phyloP scores from a whole-genome alignment of 2,888 invertebrate species.

The Cheilosia variabilis region DNA sequence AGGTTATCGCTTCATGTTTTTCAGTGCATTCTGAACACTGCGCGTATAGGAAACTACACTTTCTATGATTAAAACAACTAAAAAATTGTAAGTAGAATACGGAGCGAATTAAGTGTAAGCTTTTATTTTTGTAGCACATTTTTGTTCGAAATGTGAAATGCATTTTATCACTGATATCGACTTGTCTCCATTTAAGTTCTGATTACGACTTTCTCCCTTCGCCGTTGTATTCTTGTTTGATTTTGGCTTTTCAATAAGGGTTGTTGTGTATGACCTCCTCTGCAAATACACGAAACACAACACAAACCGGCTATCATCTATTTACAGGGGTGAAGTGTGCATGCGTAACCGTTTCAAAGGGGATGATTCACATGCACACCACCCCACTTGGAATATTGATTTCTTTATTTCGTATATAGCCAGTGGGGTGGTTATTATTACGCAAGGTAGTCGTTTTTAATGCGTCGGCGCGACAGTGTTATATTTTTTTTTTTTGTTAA shows the following conservation, averaged over 20 bases:
- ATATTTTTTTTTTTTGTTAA: constrained; percentile 1
- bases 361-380: constrained; percentile 41
- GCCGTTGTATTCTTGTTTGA: not conserved
- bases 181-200: constrained; percentile 17
- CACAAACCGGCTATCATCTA: not conserved
- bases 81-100: no score
- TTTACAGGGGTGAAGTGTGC: constrained; percentile 48
- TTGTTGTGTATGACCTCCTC: constrained; percentile 18
- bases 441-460: constrained; percentile 38
- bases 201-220: not conserved
- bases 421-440: constrained; percentile 44
- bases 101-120: no score
- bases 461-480: constrained; percentile 61
- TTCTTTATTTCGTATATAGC: not conserved
- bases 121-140: no score
- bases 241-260: constrained; percentile 18
- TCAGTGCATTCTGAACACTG: no score
- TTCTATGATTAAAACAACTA: no score
- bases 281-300: not conserved
- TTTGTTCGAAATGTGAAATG: not conserved
- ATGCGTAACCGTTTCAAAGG: constrained; percentile 62
- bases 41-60: no score
- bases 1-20: no score
- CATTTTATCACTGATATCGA: constrained; percentile 17
- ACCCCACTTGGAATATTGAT: constrained; percentile 29